These are phyloP conservation scores for Stenopsyche tienmushanensis DNA, from an alignment of 1,140 invertebrate genomes.

Conservation along the genomic window DNA sequence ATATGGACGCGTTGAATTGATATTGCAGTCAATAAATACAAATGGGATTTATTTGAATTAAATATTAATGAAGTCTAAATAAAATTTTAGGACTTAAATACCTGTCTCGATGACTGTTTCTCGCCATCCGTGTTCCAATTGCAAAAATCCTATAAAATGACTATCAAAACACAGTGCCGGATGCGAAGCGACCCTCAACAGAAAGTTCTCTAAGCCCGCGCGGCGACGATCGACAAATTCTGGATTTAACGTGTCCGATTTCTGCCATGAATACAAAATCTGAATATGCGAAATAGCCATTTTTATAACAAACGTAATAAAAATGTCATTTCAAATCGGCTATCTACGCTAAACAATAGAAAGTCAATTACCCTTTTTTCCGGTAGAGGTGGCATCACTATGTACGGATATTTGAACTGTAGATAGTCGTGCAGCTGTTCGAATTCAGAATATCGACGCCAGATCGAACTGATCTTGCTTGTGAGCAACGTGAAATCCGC, in stretches of 20 bases:
- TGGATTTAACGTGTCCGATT: constrained; percentile 81
- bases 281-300: no score
- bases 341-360: no score
- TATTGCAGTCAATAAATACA: no score
- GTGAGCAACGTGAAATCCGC: constrained; percentile 64
- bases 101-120: constrained; percentile 73
- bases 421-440: constrained; percentile 76
- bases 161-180: constrained; percentile 71
- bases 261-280: constrained; percentile 76
- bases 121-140: constrained; percentile 74
- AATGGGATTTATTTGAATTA: not conserved
- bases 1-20: no score
- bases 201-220: constrained; percentile 79
- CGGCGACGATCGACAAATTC: constrained; percentile 81
- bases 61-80: not conserved
- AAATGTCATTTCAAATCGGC: not conserved
- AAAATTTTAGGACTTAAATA: constrained; percentile 44
- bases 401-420: constrained; percentile 73
- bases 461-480: constrained; percentile 67
- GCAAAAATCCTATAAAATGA: constrained; percentile 74
- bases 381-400: constrained; percentile 77
- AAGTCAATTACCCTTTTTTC: constrained; percentile 77
- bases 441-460: constrained; percentile 84
- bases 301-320: not conserved
- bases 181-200: constrained; percentile 74